Conservation (phyloP, 2,797 vertebrate genomes). For the Erithacus rubecula region DNA sequence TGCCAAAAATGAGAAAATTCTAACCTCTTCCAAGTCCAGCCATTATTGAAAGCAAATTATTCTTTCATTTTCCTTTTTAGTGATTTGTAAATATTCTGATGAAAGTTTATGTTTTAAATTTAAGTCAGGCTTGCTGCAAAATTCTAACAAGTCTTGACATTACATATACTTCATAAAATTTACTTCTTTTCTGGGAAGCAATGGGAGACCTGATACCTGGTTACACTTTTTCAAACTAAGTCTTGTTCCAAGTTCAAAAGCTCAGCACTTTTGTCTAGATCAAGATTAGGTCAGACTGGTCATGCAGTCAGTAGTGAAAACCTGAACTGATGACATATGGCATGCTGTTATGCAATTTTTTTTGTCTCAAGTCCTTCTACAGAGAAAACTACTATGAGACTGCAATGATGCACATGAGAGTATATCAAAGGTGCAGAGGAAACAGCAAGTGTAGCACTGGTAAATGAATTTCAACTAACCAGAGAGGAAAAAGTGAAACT, state of each 20-base stretch:
- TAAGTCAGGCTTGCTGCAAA: not conserved
- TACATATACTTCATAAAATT: not conserved
- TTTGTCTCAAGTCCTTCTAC: accelerated
- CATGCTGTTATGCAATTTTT: not conserved
- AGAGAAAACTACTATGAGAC: not conserved
- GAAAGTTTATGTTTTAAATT: not conserved
- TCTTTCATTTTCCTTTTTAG: not conserved
- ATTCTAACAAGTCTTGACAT: not conserved
- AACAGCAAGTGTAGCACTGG: not conserved
- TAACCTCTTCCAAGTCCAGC: not conserved
- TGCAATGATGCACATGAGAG: not conserved
- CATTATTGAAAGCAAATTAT: not conserved
- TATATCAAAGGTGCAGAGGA: not conserved
- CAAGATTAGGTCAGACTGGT: not conserved
- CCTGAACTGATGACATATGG: not conserved
- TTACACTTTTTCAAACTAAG: not conserved
- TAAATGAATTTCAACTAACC: not conserved
- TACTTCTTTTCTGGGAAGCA: not conserved
- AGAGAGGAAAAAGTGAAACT: not conserved
- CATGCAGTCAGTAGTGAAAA: not conserved
- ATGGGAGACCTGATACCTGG: not conserved
- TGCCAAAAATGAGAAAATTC: not conserved
- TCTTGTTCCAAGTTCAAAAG: not conserved
- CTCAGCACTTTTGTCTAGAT: not conserved
- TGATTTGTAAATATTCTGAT: not conserved